phyloP scores from a whole-genome alignment of 2,797 vertebrate genomes.

The Astyanax mexicanus region DNA sequence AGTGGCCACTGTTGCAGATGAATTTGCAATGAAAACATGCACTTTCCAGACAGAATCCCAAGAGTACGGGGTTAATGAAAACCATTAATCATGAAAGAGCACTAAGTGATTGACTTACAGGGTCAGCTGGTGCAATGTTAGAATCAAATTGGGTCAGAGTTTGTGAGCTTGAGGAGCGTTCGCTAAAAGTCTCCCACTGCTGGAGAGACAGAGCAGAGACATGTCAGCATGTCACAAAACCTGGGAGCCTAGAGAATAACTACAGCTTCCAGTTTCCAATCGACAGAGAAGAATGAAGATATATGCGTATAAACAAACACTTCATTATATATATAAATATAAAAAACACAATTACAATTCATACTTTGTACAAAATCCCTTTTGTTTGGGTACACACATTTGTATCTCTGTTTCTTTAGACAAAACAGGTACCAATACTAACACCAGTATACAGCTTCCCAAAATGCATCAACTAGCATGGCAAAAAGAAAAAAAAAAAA shows the following conservation, averaged over 20 bases:
- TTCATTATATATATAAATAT: too few species aligned
- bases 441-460: background rate
- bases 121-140: conserved; percentile 99
- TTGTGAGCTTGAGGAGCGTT: conserved; percentile 99
- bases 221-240: conserved; percentile 75
- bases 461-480: too few species aligned
- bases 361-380: background rate
- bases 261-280: conserved; percentile 11
- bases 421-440: background rate
- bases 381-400: background rate
- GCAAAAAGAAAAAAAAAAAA: too few species aligned
- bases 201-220: conserved; percentile 93
- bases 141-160: conserved; percentile 99
- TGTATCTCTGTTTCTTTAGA: background rate
- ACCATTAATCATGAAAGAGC: conserved; percentile 95
- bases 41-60: conserved; percentile 67
- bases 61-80: conserved; percentile 89
- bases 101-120: conserved; percentile 99
- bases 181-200: conserved; percentile 99
- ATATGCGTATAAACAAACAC: background rate
- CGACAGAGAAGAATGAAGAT: conserved; percentile 28
- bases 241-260: conserved; percentile 21
- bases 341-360: too few species aligned
- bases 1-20: conserved; percentile 37
- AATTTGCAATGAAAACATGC: conserved; percentile 55